Percentiles rank a stretch among this genome's conserved stretches.
These are phyloP conservation scores for Urocyon cinereoargenteus DNA, from an alignment of 2,797 vertebrate genomes.

Conservation along the genomic window DNA sequence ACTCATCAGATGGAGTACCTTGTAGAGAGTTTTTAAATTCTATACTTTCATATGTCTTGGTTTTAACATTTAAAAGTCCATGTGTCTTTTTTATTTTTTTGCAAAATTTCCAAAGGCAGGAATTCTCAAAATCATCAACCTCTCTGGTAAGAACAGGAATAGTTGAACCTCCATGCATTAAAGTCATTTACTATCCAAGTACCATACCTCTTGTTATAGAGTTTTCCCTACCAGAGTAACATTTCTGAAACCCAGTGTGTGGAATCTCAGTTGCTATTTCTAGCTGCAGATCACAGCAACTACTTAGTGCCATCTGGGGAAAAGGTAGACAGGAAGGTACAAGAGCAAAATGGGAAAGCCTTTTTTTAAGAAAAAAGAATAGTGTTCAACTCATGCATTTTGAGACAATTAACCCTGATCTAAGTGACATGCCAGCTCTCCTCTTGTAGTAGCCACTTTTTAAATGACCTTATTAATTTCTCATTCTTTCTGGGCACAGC, in stretches of 20 bases:
- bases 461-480: not conserved
- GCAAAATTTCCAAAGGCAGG: not conserved
- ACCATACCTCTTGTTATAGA: not conserved
- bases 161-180: not conserved
- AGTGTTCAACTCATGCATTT: not conserved
- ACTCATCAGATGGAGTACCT: not conserved
- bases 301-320: not conserved
- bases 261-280: not conserved
- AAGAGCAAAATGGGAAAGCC: not conserved
- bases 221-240: not conserved
- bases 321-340: not conserved
- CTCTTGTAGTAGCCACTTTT: not conserved
- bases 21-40: not conserved
- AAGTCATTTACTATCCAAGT: not conserved
- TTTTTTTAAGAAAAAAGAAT: not conserved
- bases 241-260: not conserved
- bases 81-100: not conserved
- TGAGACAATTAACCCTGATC: not conserved
- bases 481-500: not conserved
- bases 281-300: not conserved
- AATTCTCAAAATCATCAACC: not conserved
- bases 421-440: not conserved
- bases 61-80: not conserved
- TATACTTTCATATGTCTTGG: not conserved
- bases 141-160: not conserved